Evolutionary conservation across 2,888 invertebrate genomes (phyloP).

Genomic region (Xanthostigma xanthostigma): DNA sequence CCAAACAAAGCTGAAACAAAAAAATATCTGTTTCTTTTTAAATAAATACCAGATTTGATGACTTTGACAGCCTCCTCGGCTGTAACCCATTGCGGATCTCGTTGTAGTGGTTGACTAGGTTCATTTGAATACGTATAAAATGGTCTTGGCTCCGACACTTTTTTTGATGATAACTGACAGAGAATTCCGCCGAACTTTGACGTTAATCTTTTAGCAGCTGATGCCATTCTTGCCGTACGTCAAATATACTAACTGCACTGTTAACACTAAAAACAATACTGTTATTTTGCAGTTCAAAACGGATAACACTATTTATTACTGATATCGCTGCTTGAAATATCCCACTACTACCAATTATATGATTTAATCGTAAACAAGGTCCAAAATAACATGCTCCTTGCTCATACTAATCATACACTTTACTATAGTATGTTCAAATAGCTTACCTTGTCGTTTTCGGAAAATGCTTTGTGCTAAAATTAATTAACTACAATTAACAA

Average conservation of each 20-base stretch:
- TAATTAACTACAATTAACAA: too few relatives aligned
- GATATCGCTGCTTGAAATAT: not conserved
- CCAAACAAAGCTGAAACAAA: not conserved
- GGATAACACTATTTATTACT: not conserved
- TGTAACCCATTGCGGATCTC: slow-evolving; percentile 53
- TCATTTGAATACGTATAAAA: slow-evolving; percentile 70
- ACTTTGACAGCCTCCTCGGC: slow-evolving; percentile 65
- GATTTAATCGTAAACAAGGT: too few relatives aligned
- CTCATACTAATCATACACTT: too few relatives aligned
- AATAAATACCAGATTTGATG: slow-evolving; percentile 59
- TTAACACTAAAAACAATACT: not conserved
- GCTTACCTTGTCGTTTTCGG: too few relatives aligned
- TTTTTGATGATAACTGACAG: slow-evolving; percentile 15
- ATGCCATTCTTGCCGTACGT: slow-evolving; percentile 18
- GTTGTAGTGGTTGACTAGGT: slow-evolving; percentile 61
- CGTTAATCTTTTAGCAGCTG: slow-evolving; percentile 11
- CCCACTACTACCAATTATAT: too few relatives aligned
- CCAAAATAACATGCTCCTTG: too few relatives aligned
- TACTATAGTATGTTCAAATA: too few relatives aligned
- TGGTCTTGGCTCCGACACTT: slow-evolving; percentile 29
- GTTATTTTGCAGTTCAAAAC: not conserved
- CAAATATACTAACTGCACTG: not conserved
- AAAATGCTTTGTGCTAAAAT: too few relatives aligned
- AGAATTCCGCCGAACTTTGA: slow-evolving; percentile 19
- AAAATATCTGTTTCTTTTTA: not conserved